These are phyloP conservation scores for Periparus ater DNA, from an alignment of 2,797 vertebrate species.

Conservation along the genomic window DNA sequence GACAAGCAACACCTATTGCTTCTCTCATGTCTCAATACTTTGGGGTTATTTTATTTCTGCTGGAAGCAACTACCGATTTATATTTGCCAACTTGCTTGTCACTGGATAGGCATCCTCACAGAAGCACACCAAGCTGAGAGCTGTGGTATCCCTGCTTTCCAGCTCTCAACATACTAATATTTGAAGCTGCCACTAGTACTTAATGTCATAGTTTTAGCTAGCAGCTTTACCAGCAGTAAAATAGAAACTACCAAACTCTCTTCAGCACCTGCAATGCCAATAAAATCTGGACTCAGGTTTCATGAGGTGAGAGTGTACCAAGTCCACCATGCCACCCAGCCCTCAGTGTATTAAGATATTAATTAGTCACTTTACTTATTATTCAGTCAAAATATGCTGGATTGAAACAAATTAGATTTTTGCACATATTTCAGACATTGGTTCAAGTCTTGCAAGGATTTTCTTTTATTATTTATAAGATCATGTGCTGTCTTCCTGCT, in stretches of 20 bases:
- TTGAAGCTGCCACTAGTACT: not conserved
- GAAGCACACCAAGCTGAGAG: not conserved
- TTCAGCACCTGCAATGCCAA: not conserved
- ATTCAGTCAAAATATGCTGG: constrained; percentile 79
- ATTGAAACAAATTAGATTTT: constrained; percentile 82
- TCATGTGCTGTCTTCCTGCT: constrained; percentile 79
- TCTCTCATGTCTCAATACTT: not conserved
- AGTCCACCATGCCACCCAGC: constrained; percentile 49
- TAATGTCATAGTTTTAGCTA: not conserved
- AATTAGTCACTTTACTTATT: constrained; percentile 81
- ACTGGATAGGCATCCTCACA: not conserved
- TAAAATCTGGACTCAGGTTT: constrained; percentile 44
- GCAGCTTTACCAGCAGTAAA: not conserved
- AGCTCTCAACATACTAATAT: not conserved
- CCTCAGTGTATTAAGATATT: constrained; percentile 71
- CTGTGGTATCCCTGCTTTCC: not conserved
- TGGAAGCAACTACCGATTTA: not conserved
- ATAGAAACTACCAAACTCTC: not conserved
- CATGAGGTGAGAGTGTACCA: constrained; percentile 43
- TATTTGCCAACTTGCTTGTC: not conserved
- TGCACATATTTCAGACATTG: constrained; percentile 81
- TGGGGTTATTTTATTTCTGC: not conserved
- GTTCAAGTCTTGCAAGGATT: constrained; percentile 79
- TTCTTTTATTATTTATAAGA: constrained; percentile 85
- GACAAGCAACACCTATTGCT: not conserved